Base-by-base conservation (phyloP, 2,113 vertebrate species). In the Peucedramus taeniatus region DNA sequence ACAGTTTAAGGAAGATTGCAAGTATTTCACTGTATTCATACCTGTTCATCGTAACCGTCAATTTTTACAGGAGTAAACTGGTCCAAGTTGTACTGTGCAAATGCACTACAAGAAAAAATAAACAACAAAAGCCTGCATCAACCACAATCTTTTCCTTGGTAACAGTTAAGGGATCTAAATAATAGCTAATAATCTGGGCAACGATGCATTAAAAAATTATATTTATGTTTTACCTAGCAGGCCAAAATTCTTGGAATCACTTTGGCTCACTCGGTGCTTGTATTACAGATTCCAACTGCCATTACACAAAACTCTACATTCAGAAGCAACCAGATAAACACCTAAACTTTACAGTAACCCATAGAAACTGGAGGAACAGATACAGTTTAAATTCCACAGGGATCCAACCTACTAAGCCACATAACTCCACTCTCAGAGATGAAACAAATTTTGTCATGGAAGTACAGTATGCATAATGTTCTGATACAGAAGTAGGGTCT, bases 61-160 rank as follows among this genome's bases (percentile, higher is more conserved):
- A 99, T 94, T 98, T 99, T 99, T 97, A 99, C 99, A 49, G 99
- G 99, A 84, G 99, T 99, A 97, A 99, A 99, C 98, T 99, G 99
- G 98, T 99, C 99, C 98, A 99, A 96, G 97, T 99, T 99, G 97
- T 99, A 99, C 95, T 99, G 99, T 97, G 99, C 99, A 99, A 99
- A 99, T 39, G 99, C 99, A 98, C 99, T 99, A 93, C 33, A 96
- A 96, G 89, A 90, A 93, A 31, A 94, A 93, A 96, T 85, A 1
- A 26, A 0, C 11, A 93, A 22, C 30, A 83, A 81, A 89, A 44
- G 31, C 8, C 59, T 74, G 22, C 9, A 79, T 85, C 63, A 95
- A 68, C 24, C n/a, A 90, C 40, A 68, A 5, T 80, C 19, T 69
- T 79, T 61, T 68, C 26, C 37, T 79, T 40, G 59, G 11, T 3